phyloP scores from a whole-genome alignment of 2,797 vertebrate species.

The Melopsittacus undulatus region DNA sequence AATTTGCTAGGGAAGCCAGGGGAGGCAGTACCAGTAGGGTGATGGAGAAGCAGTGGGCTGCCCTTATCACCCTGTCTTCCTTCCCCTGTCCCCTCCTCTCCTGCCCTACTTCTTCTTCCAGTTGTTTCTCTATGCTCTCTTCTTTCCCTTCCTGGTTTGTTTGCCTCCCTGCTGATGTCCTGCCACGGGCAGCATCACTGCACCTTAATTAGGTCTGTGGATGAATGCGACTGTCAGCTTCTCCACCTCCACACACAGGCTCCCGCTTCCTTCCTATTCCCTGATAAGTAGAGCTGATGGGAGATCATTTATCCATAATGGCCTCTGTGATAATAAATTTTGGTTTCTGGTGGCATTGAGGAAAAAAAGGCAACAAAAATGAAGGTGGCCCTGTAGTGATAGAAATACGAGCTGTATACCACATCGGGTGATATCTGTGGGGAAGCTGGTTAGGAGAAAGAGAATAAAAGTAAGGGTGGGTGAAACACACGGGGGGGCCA shows the following conservation, averaged over 20 bases:
- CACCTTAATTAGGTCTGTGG: neutral
- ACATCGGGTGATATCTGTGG: neutral
- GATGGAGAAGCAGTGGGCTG: neutral
- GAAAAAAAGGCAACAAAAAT: neutral
- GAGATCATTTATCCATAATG: neutral
- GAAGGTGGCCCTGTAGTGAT: neutral
- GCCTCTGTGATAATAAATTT: neutral
- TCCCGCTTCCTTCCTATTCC: neutral
- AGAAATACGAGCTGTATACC: neutral
- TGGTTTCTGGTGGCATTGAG: neutral
- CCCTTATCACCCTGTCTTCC: neutral
- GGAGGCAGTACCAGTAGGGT: neutral
- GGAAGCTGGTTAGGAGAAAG: neutral
- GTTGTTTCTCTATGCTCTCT: neutral
- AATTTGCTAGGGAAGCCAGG: neutral
- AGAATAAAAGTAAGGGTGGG: neutral
- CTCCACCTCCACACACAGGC: neutral
- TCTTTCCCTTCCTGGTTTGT: neutral
- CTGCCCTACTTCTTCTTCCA: neutral
- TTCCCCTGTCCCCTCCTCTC: neutral
- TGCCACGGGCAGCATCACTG: neutral
- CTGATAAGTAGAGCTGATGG: neutral
- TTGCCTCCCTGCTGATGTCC: conserved; percentile 16
- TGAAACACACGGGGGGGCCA: neutral
- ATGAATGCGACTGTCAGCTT: neutral